Conservation (phyloP, 35 echinoderm and acorn worm species). For the Acanthaster planci region DNA sequence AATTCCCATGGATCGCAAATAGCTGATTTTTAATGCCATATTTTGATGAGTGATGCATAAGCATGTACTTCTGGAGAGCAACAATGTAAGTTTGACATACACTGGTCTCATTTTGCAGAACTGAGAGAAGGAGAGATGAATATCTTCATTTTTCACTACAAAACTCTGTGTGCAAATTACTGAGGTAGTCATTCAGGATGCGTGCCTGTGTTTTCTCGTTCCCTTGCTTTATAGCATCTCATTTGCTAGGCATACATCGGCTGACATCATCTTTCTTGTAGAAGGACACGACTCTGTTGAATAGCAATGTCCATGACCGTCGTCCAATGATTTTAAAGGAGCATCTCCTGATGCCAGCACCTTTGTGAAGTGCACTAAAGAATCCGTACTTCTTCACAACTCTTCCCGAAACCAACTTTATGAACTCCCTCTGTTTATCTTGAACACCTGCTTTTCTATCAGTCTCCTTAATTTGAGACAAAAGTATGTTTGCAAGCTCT, state of each 20-base stretch:
- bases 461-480: constrained; percentile 29
- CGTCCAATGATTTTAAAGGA: constrained; percentile 24
- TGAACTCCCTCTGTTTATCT: not conserved
- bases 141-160: too few relatives aligned
- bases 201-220: too few relatives aligned
- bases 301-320: constrained; percentile 24
- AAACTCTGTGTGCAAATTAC: too few relatives aligned
- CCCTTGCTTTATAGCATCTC: constrained; percentile 44
- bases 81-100: constrained; percentile 45
- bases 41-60: constrained; percentile 60
- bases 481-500: constrained; percentile 19
- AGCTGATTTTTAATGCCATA: constrained; percentile 55
- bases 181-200: too few relatives aligned
- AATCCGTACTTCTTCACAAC: constrained; percentile 52
- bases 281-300: constrained; percentile 45
- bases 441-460: constrained; percentile 18
- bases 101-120: too few relatives aligned
- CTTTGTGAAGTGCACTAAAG: constrained; percentile 26
- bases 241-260: constrained; percentile 51
- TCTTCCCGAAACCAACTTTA: not conserved
- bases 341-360: not conserved
- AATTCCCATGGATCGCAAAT: constrained; percentile 31
- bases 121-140: too few relatives aligned
- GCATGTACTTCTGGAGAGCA: constrained; percentile 49
- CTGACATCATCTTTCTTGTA: constrained; percentile 61